These are phyloP conservation scores for Lampris megalopsis DNA, from an alignment of 2,113 vertebrate genomes.

Conservation along the genomic window DNA sequence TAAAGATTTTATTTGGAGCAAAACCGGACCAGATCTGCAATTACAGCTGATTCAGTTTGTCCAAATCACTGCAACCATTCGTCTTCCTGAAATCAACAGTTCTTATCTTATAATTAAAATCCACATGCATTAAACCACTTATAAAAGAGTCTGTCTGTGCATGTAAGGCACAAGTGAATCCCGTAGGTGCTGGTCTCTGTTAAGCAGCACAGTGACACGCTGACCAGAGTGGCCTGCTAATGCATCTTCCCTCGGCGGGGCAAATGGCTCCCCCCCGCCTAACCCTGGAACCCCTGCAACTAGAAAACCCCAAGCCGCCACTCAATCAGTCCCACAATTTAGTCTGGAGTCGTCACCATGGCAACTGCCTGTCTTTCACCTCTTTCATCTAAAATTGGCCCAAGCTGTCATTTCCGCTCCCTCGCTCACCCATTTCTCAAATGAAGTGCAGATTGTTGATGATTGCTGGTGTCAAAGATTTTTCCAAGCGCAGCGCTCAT, in stretches of 20 bases:
- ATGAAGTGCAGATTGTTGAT: constrained; percentile 71
- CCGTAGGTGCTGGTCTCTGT: constrained; percentile 50
- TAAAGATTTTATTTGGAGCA: constrained; percentile 69
- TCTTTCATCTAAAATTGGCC: constrained; percentile 73
- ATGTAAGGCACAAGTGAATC: constrained; percentile 53
- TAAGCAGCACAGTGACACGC: constrained; percentile 51
- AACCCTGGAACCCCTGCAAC: constrained; percentile 47
- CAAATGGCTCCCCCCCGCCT: constrained; percentile 61
- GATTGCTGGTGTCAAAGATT: constrained; percentile 47
- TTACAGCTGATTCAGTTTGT: constrained; percentile 27
- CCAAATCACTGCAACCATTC: neutral
- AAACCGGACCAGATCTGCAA: constrained; percentile 54
- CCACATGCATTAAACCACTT: neutral
- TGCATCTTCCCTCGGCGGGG: constrained; percentile 68
- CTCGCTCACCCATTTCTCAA: constrained; percentile 65
- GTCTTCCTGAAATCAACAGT: constrained; percentile 3
- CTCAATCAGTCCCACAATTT: constrained; percentile 76
- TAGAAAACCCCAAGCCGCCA: constrained; percentile 58
- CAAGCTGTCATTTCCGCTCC: constrained; percentile 68
- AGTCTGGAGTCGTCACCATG: constrained; percentile 70
- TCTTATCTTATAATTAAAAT: constrained; percentile 3
- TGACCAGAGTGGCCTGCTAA: constrained; percentile 41
- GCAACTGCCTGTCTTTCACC: constrained; percentile 75
- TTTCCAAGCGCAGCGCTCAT: constrained; percentile 42
- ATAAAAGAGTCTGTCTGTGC: constrained; percentile 22